A percentile compares a stretch with the other conserved stretches of the same genome.
phyloP scores from a whole-genome alignment of 2,888 invertebrate genomes.

The Drosophila fulvimacula region DNA sequence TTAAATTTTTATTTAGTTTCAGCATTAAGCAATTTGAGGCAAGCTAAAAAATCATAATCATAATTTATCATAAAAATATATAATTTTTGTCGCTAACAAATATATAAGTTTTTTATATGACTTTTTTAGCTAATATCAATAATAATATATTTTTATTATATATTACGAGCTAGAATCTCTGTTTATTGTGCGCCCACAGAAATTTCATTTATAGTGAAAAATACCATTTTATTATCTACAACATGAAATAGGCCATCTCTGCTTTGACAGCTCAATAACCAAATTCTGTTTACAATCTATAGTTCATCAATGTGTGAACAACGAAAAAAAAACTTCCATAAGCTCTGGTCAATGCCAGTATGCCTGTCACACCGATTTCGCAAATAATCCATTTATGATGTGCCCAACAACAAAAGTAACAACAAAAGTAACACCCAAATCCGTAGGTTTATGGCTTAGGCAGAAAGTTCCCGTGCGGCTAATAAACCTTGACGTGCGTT shows the following conservation, averaged over 20 bases:
- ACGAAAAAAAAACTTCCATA: constrained; percentile 6
- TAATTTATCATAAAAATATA: too few species aligned
- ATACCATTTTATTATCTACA: neutral
- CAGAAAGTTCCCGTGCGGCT: constrained; percentile 20
- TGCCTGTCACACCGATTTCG: constrained; percentile 39
- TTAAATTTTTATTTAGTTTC: neutral
- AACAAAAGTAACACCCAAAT: constrained; percentile 40
- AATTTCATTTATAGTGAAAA: neutral
- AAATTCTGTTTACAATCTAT: constrained; percentile 18
- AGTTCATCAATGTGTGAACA: constrained; percentile 29
- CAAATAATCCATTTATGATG: constrained; percentile 48
- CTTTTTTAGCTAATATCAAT: neutral
- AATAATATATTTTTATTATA: neutral
- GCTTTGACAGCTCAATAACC: neutral
- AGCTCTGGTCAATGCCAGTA: constrained; percentile 44
- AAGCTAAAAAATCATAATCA: too few species aligned
- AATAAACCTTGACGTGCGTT: constrained; percentile 51
- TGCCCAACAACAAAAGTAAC: constrained; percentile 40
- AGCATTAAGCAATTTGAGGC: too few species aligned
- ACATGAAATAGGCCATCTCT: neutral
- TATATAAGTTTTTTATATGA: too few species aligned
- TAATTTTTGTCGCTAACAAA: too few species aligned
- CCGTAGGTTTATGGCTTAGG: constrained; percentile 48
- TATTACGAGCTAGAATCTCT: neutral
- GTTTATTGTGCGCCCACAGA: neutral